Evolutionary conservation across 2,888 invertebrate species (phyloP), one percentile per base, ranked within the genome.

Genomic region (Adineta ricciae): DNA sequence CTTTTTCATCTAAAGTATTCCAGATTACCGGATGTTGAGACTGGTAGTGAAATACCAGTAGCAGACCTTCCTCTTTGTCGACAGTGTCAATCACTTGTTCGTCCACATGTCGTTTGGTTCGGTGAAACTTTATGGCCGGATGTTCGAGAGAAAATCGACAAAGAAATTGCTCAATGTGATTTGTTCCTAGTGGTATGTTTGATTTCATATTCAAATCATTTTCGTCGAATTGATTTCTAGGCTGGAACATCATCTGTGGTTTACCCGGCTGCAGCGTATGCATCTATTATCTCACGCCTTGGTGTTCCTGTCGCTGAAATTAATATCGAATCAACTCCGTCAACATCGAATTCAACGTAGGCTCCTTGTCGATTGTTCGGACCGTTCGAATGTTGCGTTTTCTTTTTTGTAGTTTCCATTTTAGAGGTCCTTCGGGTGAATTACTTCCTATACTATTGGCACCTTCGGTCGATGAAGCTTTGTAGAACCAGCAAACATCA

Each of bases 101-200:
- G 95, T 84, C 95, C 95, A 1, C 93, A 94, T 88, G 94, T 96
- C 87, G 94, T 95, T 16, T 96, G 95, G 95, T 96, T 95, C 91
- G 95, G 95, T 7, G 95, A 96, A 91, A 92, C 91, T 87, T 91
- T 95, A 84, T 93, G 95, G 87, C 88, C 91, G 2, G 89, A 91
- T 84, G 92, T 94, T 32, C 89, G 95, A 72, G 88, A 91, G 2
- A 91, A 92, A 90, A 93, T 94, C 87, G 93, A 92, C 86, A 89
- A 91, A 49, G 93, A 93, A 86, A 92, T 95, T 88, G 91, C 93
- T 78, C 90, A 90, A 0, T 95, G 95, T 90, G 95, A 95, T 88
- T 90, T 94, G 3, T 95, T 94, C 88, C 90, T 95, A 64, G 93
- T 95, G 27, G 93, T 91, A 86, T 86, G 88, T 86, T 36, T 16